Conservation (phyloP, 35 echinoderm and acorn worm genomes). For the Amphiura filiformis region DNA sequence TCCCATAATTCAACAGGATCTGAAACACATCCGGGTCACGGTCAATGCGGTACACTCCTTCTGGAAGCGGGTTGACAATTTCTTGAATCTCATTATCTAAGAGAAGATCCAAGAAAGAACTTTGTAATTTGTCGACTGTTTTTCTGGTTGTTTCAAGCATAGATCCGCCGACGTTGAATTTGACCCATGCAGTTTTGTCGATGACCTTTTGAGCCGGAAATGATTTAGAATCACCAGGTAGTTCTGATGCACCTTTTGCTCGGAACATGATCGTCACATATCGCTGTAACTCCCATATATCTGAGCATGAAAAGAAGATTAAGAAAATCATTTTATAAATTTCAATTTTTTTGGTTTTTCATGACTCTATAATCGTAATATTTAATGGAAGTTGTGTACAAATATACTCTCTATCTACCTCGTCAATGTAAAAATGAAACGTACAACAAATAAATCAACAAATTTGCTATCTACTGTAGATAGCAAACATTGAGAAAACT, state of each 20-base stretch:
- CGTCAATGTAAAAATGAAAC: too few species aligned
- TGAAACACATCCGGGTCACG: conserved; percentile 66
- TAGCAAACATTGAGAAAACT: too few species aligned
- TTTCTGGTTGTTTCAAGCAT: conserved; percentile 63
- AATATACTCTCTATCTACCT: too few species aligned
- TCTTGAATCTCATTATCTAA: conserved; percentile 20
- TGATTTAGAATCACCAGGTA: background rate
- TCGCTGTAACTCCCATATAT: too few species aligned
- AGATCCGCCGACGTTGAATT: conserved; percentile 72
- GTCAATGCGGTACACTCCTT: conserved; percentile 69
- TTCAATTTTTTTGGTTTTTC: too few species aligned
- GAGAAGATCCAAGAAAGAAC: conserved; percentile 61
- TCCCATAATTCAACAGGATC: conserved; percentile 60
- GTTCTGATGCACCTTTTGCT: background rate
- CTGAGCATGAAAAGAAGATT: too few species aligned
- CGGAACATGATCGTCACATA: background rate
- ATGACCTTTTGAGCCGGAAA: background rate
- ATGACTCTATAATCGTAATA: too few species aligned
- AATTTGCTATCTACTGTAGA: too few species aligned
- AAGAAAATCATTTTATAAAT: too few species aligned
- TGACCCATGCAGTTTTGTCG: conserved; percentile 51
- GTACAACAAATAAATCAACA: too few species aligned
- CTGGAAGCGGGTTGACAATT: background rate
- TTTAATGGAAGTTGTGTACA: too few species aligned
- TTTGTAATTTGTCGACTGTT: conserved; percentile 50